Evolutionary conservation across 1,140 invertebrate genomes (phyloP).

Genomic region (Camponotus vicinus): DNA sequence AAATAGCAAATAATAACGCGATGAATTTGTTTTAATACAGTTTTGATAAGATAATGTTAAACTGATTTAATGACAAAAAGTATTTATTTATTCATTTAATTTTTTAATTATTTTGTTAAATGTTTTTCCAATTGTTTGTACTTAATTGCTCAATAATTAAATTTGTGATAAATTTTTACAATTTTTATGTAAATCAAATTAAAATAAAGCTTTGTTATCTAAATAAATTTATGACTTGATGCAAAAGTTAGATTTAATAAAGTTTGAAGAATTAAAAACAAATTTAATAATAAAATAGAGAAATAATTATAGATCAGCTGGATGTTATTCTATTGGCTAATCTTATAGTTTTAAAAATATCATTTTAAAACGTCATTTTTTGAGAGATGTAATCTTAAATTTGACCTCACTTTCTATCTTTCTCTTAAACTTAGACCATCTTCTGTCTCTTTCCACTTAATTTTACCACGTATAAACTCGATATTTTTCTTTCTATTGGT

Average conservation of each 20-base stretch:
- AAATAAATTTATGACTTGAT: neutral
- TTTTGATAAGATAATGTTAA: neutral
- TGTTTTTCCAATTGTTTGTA: neutral
- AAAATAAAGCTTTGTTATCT: neutral
- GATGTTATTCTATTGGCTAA: conserved; percentile 4
- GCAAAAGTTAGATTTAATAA: conserved; percentile 18
- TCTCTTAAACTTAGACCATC: conserved; percentile 31
- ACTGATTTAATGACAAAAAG: neutral
- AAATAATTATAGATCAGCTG: neutral
- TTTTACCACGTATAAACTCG: neutral
- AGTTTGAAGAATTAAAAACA: conserved; percentile 21
- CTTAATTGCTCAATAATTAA: neutral
- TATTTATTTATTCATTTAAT: neutral
- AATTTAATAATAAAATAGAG: neutral
- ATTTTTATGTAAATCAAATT: conserved; percentile 5
- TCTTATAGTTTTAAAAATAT: conserved; percentile 1
- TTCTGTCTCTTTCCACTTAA: neutral
- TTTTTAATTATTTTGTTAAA: neutral
- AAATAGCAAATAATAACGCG: neutral
- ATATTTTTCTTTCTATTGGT: neutral
- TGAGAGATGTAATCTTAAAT: conserved; percentile 13
- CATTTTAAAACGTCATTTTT: conserved; percentile 8
- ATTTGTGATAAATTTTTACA: neutral
- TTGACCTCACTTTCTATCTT: conserved; percentile 39
- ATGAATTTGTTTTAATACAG: conserved; percentile 9